These are phyloP conservation scores for Monochamus saltuarius DNA, from an alignment of 1,140 invertebrate genomes.

Conservation along the genomic window DNA sequence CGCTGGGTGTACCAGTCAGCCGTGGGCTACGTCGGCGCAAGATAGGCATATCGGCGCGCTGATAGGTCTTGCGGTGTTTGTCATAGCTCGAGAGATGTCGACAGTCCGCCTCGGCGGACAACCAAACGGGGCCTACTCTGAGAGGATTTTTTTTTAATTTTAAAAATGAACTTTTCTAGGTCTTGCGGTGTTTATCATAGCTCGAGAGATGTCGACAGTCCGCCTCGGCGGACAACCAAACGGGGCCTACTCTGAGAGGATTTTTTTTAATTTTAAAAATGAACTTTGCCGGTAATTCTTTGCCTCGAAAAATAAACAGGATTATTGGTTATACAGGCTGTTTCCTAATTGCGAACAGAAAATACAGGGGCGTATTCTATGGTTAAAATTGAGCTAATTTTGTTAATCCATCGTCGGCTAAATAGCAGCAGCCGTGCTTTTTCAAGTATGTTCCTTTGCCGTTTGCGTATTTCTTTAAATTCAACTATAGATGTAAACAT, in stretches of 20 bases:
- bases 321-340: too few species aligned
- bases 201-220: conserved; percentile 17
- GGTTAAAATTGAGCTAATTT: too few species aligned
- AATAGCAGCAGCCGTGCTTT: too few species aligned
- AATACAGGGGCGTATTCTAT: too few species aligned
- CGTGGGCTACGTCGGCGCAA: conserved; percentile 5
- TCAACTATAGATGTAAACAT: too few species aligned
- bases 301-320: too few species aligned
- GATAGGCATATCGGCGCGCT: conserved; percentile 2
- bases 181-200: conserved; percentile 26
- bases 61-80: conserved; percentile 19
- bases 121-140: conserved; percentile 29
- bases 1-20: conserved; percentile 20
- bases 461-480: too few species aligned
- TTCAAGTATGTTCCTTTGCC: too few species aligned
- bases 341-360: too few species aligned
- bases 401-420: too few species aligned
- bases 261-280: conserved; percentile 12
- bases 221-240: conserved; percentile 19
- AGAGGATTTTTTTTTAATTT: conserved; percentile 19
- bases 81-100: conserved; percentile 22
- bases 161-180: too few species aligned
- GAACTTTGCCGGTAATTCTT: too few species aligned
- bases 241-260: conserved; percentile 26
- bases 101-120: conserved; percentile 13